phyloP scores from a whole-genome alignment of 1,140 invertebrate genomes.

The Heliothis subflexa region DNA sequence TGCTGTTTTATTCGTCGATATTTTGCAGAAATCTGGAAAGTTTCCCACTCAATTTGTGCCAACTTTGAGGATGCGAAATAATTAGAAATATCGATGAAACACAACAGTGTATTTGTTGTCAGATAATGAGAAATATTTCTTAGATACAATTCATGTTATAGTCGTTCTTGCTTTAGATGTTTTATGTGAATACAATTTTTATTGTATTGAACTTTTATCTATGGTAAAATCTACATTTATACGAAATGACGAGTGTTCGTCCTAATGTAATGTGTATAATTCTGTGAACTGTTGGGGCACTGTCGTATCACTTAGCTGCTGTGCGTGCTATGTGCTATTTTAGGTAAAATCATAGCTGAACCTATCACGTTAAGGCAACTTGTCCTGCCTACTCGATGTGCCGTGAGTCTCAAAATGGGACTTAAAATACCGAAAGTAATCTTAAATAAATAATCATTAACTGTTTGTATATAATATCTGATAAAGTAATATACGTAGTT shows the following conservation, averaged over 20 bases:
- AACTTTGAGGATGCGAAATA: background rate
- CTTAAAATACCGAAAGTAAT: constrained; percentile 40
- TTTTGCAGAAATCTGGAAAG: constrained; percentile 2
- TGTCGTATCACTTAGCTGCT: too few species aligned
- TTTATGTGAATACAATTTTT: background rate
- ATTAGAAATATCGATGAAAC: constrained; percentile 21
- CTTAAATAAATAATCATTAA: constrained; percentile 25
- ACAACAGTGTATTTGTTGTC: background rate
- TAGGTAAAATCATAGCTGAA: background rate
- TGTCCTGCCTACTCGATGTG: constrained; percentile 15
- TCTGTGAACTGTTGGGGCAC: too few species aligned
- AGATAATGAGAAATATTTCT: background rate
- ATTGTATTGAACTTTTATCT: background rate
- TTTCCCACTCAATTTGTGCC: too few species aligned
- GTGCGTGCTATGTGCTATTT: constrained; percentile 17
- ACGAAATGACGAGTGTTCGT: background rate
- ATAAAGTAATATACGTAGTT: background rate
- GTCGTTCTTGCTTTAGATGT: background rate
- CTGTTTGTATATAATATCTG: constrained; percentile 43
- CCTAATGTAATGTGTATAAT: too few species aligned
- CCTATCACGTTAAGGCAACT: background rate
- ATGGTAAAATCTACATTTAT: constrained; percentile 9
- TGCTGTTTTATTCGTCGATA: constrained; percentile 17
- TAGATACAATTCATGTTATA: background rate
- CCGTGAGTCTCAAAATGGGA: constrained; percentile 32